phyloP scores from a whole-genome alignment of 2,797 vertebrate species.

The Gymnoscopelus braueri region DNA sequence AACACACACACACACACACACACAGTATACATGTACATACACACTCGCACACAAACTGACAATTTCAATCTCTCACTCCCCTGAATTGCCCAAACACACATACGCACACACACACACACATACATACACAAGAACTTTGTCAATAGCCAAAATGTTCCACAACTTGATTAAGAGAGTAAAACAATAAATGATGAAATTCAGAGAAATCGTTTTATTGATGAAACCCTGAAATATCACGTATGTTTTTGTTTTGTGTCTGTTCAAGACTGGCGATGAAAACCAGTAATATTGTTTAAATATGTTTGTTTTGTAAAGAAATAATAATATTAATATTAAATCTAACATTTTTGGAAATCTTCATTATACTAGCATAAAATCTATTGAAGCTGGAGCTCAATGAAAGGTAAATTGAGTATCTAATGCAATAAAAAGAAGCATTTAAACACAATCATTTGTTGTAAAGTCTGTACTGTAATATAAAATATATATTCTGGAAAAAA shows the following conservation, averaged over 20 bases:
- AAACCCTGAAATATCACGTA: slow-evolving; percentile 49
- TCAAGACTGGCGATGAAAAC: slow-evolving; percentile 55
- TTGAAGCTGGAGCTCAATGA: slow-evolving; percentile 75
- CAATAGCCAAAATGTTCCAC: slow-evolving; percentile 53
- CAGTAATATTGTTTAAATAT: slow-evolving; percentile 74
- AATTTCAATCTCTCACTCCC: slow-evolving; percentile 14
- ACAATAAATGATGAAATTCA: slow-evolving; percentile 40
- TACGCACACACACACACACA: slow-evolving; percentile 15
- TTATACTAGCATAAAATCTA: slow-evolving; percentile 65
- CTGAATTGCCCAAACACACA: slow-evolving; percentile 8
- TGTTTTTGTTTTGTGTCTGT: slow-evolving; percentile 62
- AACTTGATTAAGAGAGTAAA: slow-evolving; percentile 45
- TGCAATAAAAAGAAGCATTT: slow-evolving; percentile 84
- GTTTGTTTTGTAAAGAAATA: slow-evolving; percentile 79
- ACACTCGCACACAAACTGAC: slow-evolving; percentile 15
- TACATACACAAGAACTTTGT: slow-evolving; percentile 41
- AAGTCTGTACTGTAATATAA: slow-evolving; percentile 87
- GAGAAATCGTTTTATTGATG: slow-evolving; percentile 56
- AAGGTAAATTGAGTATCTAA: slow-evolving; percentile 76
- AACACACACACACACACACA: slow-evolving; percentile 24
- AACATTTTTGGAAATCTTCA: slow-evolving; percentile 71
- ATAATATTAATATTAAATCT: slow-evolving; percentile 69
- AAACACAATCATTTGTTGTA: slow-evolving; percentile 82
- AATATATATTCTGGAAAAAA: slow-evolving; percentile 67
- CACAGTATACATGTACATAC: slow-evolving; percentile 7